Evolutionary conservation across 30 jellyfish, hydroid and myxozoan genomes (phyloP).

Genomic region (Pelagia noctiluca): DNA sequence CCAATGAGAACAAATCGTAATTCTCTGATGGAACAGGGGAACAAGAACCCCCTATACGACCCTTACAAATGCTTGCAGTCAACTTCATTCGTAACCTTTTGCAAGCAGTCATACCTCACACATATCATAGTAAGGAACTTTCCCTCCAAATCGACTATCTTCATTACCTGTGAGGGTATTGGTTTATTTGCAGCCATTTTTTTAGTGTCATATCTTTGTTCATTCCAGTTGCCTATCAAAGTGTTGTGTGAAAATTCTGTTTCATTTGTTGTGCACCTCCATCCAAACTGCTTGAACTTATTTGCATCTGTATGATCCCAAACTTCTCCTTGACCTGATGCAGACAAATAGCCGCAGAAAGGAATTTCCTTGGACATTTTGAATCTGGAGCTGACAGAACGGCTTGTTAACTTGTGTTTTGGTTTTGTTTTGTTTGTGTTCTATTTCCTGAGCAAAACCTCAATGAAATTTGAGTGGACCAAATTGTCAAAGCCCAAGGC

Average conservation of each 20-base stretch:
- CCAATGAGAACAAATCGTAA: too few species aligned
- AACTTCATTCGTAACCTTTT: not conserved
- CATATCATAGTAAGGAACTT: not conserved
- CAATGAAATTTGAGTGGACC: too few species aligned
- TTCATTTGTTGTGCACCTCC: slow-evolving; percentile 96
- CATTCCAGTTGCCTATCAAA: slow-evolving; percentile 91
- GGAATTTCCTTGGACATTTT: slow-evolving; percentile 76
- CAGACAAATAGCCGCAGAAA: slow-evolving; percentile 82
- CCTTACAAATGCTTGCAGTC: too few species aligned
- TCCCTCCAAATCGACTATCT: not conserved
- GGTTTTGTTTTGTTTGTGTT: too few species aligned
- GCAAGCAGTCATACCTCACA: not conserved
- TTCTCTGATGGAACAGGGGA: too few species aligned
- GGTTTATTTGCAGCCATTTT: slow-evolving; percentile 76
- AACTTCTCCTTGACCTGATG: slow-evolving; percentile 87
- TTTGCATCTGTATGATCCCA: slow-evolving; percentile 89
- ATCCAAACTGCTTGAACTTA: slow-evolving; percentile 86
- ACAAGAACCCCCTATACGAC: too few species aligned
- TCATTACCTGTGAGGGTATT: slow-evolving; percentile 82
- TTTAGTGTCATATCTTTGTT: slow-evolving; percentile 77
- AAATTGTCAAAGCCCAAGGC: too few species aligned
- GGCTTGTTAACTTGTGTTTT: too few species aligned
- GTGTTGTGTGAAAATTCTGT: slow-evolving; percentile 80
- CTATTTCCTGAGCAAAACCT: too few species aligned
- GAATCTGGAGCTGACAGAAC: too few species aligned